phyloP scores from a whole-genome alignment of 2,797 vertebrate genomes.

The Leptodactylus fallax region DNA sequence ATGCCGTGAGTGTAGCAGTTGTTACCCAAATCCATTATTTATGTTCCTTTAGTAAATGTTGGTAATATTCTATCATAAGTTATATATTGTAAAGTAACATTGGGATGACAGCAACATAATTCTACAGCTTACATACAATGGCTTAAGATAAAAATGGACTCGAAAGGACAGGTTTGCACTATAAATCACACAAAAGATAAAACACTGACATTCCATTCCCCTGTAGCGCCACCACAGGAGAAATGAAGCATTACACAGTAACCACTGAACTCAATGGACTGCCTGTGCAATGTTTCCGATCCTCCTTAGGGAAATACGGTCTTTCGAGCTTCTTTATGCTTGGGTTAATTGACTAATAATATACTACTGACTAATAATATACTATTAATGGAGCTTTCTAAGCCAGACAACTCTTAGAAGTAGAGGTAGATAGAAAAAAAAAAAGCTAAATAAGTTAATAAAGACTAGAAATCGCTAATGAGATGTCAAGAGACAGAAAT shows the following conservation, averaged over 20 bases:
- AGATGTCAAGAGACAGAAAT: background rate
- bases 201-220: background rate
- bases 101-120: background rate
- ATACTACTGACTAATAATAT: no score
- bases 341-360: no score
- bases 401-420: no score
- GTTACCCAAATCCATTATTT: slow-evolving; percentile 35
- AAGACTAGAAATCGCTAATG: background rate
- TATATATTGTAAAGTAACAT: background rate
- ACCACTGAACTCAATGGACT: no score
- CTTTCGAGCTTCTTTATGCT: background rate
- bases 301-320: no score
- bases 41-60: background rate
- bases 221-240: background rate
- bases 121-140: background rate
- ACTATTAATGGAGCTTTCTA: no score
- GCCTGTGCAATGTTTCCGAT: no score
- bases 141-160: background rate
- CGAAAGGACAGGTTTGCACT: background rate
- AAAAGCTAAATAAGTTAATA: background rate
- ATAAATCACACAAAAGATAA: background rate
- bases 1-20: slow-evolving; percentile 1
- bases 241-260: background rate
- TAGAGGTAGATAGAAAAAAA: no score
- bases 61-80: background rate